Evolutionary conservation across 2,888 invertebrate genomes (phyloP), one percentile per base, ranked within the genome.

Genomic region (Lordiphosa fenestrarum): DNA sequence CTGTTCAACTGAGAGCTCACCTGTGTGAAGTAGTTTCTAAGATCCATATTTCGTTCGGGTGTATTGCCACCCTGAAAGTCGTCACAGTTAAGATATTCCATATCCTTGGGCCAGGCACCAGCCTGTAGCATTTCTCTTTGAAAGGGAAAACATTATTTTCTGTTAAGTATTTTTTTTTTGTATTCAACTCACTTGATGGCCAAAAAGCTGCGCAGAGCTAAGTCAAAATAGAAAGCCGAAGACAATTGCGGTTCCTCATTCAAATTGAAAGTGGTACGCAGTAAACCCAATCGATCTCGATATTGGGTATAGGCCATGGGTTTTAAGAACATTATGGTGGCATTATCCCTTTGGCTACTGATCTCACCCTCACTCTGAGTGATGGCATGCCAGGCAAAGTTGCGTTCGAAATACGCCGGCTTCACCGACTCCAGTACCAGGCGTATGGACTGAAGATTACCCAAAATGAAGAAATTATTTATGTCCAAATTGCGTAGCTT

Each of bases 381-480:
- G 25, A 97, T 91, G 3, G 95, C 94, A 87, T 95, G 95, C 97
- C 97, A 96, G 41, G 96, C 95, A 71, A 94, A 95, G 89, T 96
- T 95, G 57, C 94, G 91, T 12, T 94, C 95, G 82, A 96, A 96
- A 86, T 94, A 95, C 65, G 93, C 93, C 39, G 94, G 92, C 42
- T 92, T 91, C 62, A 95, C 94, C 0, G 94, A 95, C 64, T 90
- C 90, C 41, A 96, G 88, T 21, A 94, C 93, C 57, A 91, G 90
- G 73, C 93, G 93, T 51, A 96, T 94, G 5, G 94, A 95, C 46
- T 91, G 90, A 46, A 94, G 89, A 76, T 92, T 93, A 3, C 95
- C 96, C 48, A 97, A 90, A 7, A 98, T 91, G 88, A 98, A 98
- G 86, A 95, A 96, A 86, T 97, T 96, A 21, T 96, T 95, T 39